phyloP scores from a whole-genome alignment of 2,888 invertebrate genomes.

The Sarcophaga carnaria region DNA sequence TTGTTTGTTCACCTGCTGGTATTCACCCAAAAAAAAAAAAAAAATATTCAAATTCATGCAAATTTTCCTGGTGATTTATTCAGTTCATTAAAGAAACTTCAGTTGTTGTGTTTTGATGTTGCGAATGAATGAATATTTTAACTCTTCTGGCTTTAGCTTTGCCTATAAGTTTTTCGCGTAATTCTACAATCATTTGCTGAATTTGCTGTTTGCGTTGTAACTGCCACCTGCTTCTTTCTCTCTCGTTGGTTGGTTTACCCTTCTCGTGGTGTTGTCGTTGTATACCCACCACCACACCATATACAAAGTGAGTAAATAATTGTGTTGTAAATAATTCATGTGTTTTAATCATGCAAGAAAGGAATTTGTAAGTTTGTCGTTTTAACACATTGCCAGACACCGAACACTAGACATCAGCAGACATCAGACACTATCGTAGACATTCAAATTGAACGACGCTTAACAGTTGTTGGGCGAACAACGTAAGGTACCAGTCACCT shows the following conservation, averaged over 20 bases:
- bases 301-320: slow-evolving; percentile 47
- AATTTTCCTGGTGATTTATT: slow-evolving; percentile 44
- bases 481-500: not conserved
- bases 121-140: too few species aligned
- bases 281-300: not conserved
- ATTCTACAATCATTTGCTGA: too few species aligned
- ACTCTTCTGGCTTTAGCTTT: too few species aligned
- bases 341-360: slow-evolving; percentile 61
- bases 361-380: slow-evolving; percentile 58
- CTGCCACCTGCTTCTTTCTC: not conserved
- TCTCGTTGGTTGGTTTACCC: too few species aligned
- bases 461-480: not conserved
- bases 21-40: not conserved
- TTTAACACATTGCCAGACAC: slow-evolving; percentile 51
- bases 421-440: not conserved
- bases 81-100: slow-evolving; percentile 39
- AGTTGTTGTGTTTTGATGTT: not conserved
- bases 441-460: not conserved
- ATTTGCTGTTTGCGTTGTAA: too few species aligned
- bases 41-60: slow-evolving; percentile 42
- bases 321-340: slow-evolving; percentile 64
- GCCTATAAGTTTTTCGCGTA: too few species aligned
- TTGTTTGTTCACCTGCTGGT: not conserved
- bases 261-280: not conserved
- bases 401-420: not conserved